phyloP scores from a whole-genome alignment of 2,113 vertebrate species.

The Caloenas nicobarica region DNA sequence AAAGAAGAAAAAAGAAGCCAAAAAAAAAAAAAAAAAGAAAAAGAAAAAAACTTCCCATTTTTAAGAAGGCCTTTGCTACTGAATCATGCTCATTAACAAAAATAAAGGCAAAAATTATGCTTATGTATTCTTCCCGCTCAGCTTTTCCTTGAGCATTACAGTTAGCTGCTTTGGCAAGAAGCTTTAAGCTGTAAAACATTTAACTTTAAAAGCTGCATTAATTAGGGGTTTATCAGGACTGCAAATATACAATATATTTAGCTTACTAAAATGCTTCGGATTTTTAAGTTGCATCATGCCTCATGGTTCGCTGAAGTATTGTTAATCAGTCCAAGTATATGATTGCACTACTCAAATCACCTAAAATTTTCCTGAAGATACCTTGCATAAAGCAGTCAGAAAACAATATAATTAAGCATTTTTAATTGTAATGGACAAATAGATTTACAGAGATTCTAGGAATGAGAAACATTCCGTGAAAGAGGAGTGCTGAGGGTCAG shows the following conservation, averaged over 20 bases:
- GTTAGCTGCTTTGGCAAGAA: neutral
- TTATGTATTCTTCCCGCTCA: neutral
- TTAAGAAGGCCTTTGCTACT: neutral
- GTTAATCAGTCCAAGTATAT: neutral
- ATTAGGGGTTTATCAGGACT: neutral
- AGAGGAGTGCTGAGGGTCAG: neutral
- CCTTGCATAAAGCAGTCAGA: neutral
- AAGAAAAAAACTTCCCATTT: neutral
- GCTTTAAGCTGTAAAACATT: neutral
- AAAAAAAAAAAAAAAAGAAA: no score
- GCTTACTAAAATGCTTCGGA: neutral
- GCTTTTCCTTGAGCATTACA: neutral
- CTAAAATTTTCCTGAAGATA: neutral
- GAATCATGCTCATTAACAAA: neutral
- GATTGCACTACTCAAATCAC: neutral
- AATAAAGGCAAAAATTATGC: neutral
- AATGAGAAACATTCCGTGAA: neutral
- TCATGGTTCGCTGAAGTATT: neutral
- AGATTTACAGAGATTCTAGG: neutral
- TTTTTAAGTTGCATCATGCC: neutral
- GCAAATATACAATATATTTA: neutral
- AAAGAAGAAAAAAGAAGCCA: fast-evolving
- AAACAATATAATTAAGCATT: neutral
- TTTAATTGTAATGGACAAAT: neutral
- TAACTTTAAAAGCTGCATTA: neutral